These are phyloP conservation scores for Heliornis fulica DNA, from an alignment of 2,113 vertebrate genomes.

Conservation along the genomic window DNA sequence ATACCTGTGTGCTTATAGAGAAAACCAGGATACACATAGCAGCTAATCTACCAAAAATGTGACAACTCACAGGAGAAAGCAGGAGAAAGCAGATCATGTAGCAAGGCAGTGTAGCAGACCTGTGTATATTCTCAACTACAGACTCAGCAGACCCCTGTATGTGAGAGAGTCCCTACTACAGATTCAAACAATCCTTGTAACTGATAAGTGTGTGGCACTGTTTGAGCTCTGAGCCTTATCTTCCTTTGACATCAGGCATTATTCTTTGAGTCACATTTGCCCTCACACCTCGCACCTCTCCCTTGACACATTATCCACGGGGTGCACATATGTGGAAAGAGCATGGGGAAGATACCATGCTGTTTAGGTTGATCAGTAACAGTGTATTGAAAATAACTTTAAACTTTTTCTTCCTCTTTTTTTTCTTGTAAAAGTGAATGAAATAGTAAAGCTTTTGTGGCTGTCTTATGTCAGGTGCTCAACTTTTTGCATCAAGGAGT, in stretches of 20 bases:
- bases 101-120: rapidly evolving
- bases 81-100: not conserved
- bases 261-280: rapidly evolving
- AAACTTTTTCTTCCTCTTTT: not conserved
- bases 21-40: not conserved
- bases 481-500: not conserved
- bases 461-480: not conserved
- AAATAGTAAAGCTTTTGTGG: not conserved
- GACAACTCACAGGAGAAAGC: not conserved
- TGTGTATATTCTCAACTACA: not conserved
- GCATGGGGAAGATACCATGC: not conserved
- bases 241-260: not conserved
- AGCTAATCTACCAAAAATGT: not conserved
- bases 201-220: not conserved
- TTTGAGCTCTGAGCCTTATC: not conserved
- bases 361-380: not conserved
- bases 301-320: not conserved
- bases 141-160: not conserved
- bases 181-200: not conserved
- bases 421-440: not conserved
- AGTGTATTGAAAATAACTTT: not conserved
- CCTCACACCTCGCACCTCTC: not conserved
- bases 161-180: too few relatives aligned
- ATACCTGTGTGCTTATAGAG: not conserved
- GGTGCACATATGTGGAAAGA: not conserved